Evolutionary conservation across 2,888 invertebrate species (phyloP), one percentile per base, ranked within the genome.

Genomic region (Melanostoma scalare): DNA sequence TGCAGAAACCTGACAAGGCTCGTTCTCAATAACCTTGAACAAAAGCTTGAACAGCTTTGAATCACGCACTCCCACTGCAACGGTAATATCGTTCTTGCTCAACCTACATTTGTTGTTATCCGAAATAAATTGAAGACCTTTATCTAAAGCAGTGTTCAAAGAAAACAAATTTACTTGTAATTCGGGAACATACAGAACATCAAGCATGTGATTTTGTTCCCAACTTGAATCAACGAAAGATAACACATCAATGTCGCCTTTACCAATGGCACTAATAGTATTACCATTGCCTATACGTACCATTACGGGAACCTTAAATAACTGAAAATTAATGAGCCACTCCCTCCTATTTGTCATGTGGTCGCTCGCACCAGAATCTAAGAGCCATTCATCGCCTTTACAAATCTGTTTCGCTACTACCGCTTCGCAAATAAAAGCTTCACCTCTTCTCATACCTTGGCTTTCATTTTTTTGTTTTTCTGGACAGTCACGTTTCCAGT

Each of bases 351-450:
- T 38, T 2, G 61, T 75, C 77, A 81, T 80, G 31, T 75, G 78
- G 31, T 85, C 71, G 31, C 77, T 86, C 2, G 85, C 80, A 30
- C 72, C 82, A 4, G 76, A 79, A 38, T 84, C 86, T 36, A 75
- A 20, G 60, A 56, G 71, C 85, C 86, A 79, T 31, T 63, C 53
- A 3, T 74, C 74, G 44, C 31, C 48, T n/a, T 69, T 61, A 9
- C 38, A 36, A 38, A 67, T 50, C 40, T 67, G 48, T 10, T 30
- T 42, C 30, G 56, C 56, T 46, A 44, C 33, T 56, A 38, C 63
- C 9, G 56, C 33, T n/a, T 53, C 63, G 4, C 53, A 71, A 38
- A 61, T 35, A 30, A 55, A 44, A 48, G 63, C 63, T 35, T 61
- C 44, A 8, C 42, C 44, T 52, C 42, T 48, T n/a, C 42, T 35